These are phyloP conservation scores for Synanthedon vespiformis DNA, from an alignment of 2,888 invertebrate genomes.

Conservation along the genomic window DNA sequence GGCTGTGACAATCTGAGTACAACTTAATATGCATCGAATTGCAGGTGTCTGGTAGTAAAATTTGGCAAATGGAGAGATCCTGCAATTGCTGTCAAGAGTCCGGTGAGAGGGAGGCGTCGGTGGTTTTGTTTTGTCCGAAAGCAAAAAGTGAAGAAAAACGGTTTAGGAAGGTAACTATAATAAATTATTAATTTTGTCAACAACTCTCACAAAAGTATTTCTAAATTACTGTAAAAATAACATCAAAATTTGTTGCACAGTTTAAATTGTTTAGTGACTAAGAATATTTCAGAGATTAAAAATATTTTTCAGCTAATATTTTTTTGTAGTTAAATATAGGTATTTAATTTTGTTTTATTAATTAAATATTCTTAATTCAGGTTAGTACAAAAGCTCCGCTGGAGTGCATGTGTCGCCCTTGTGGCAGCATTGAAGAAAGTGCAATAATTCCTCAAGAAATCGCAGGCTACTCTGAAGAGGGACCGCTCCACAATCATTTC, in stretches of 20 bases:
- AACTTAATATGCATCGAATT: conserved; percentile 4
- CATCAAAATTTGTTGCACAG: neutral
- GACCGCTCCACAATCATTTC: conserved; percentile 84
- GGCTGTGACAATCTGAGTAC: no score
- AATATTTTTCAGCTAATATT: neutral
- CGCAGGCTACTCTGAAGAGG: conserved; percentile 86
- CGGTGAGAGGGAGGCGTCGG: conserved; percentile 90
- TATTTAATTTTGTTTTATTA: no score
- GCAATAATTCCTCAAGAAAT: conserved; percentile 91
- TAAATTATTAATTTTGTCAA: neutral
- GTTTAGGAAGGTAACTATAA: conserved; percentile 85
- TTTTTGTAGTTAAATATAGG: neutral
- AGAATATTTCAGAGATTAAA: neutral
- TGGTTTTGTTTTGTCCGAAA: conserved; percentile 89
- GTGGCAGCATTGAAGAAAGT: conserved; percentile 89
- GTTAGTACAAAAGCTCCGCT: conserved; percentile 92
- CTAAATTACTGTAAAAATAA: neutral
- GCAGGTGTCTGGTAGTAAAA: conserved; percentile 93
- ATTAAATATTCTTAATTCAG: conserved; percentile 42
- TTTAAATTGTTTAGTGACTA: neutral
- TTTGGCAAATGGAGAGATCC: conserved; percentile 96
- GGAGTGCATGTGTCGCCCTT: conserved; percentile 95
- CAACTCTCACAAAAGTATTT: neutral
- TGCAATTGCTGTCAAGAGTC: conserved; percentile 97
- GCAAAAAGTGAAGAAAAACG: conserved; percentile 87